A percentile compares a stretch with the other conserved stretches of the same genome.
Evolutionary conservation across 1,140 invertebrate species (phyloP).

Genomic region (Philopotamus ludificatus): DNA sequence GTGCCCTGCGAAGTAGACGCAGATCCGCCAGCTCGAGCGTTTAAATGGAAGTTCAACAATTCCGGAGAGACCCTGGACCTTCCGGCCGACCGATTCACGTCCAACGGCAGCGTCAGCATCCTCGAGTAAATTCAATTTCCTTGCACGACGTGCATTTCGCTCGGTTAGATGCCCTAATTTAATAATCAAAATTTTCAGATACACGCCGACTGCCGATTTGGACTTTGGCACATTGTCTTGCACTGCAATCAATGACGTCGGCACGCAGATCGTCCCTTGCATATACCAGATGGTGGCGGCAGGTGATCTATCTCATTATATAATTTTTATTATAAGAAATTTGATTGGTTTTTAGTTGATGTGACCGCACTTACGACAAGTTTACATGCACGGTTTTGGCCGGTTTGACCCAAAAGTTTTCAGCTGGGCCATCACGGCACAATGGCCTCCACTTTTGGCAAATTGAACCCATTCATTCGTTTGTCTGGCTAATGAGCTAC

Average conservation of each 20-base stretch:
- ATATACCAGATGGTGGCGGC: constrained; percentile 77
- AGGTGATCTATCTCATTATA: constrained; percentile 52
- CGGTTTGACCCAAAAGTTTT: too few relatives aligned
- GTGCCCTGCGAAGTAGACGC: constrained; percentile 84
- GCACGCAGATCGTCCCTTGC: constrained; percentile 71
- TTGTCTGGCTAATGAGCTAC: constrained; percentile 31
- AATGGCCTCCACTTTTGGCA: constrained; percentile 20
- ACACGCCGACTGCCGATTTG: constrained; percentile 68
- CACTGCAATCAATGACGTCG: constrained; percentile 75
- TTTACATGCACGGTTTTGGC: too few relatives aligned
- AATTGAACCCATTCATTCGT: constrained; percentile 27
- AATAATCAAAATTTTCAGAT: constrained; percentile 47
- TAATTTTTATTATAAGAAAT: neutral
- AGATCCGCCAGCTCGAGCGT: constrained; percentile 78
- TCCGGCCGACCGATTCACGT: constrained; percentile 68
- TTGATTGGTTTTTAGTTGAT: too few relatives aligned
- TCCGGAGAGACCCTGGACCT: constrained; percentile 80
- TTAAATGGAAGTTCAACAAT: constrained; percentile 91
- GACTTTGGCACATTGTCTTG: constrained; percentile 78
- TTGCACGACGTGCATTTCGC: neutral
- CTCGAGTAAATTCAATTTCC: constrained; percentile 52
- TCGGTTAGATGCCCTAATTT: constrained; percentile 42
- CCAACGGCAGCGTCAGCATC: constrained; percentile 66
- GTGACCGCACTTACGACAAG: too few relatives aligned
- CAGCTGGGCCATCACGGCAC: neutral